phyloP scores from a whole-genome alignment of 2,113 vertebrate genomes.

The Misgurnus mizolepis region DNA sequence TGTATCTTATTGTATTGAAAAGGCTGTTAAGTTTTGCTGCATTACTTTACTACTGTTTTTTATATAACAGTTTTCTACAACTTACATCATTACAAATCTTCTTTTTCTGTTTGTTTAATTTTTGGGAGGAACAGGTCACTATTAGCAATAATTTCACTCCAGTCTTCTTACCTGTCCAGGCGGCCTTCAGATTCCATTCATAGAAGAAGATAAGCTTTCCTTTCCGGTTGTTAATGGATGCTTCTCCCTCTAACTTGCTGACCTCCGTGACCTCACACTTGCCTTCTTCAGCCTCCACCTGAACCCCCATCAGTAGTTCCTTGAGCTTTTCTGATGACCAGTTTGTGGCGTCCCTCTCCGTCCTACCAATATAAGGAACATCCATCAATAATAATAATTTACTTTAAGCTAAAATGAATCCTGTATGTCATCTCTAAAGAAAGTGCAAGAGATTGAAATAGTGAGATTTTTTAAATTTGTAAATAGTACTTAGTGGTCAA shows the following conservation, averaged over 20 bases:
- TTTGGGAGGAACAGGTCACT: too few species aligned
- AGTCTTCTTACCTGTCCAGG: slow-evolving; percentile 84
- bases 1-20: too few species aligned
- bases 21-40: too few species aligned
- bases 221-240: slow-evolving; percentile 97
- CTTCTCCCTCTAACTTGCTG: slow-evolving; percentile 89
- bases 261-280: slow-evolving; percentile 92
- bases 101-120: too few species aligned
- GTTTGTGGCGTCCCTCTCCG: slow-evolving; percentile 92
- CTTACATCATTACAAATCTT: too few species aligned
- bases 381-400: background rate
- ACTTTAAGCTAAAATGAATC: background rate
- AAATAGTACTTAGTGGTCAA: too few species aligned
- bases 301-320: slow-evolving; percentile 81
- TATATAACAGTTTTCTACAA: too few species aligned
- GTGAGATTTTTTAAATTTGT: too few species aligned
- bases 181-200: slow-evolving; percentile 89
- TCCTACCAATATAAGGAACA: slow-evolving; percentile 74
- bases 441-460: too few species aligned
- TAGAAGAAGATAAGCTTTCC: slow-evolving; percentile 98
- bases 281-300: slow-evolving; percentile 84
- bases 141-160: background rate
- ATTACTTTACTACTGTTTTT: too few species aligned
- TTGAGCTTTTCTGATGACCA: slow-evolving; percentile 96
- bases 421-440: background rate